Conservation (phyloP, 2,888 invertebrate genomes). For the Amblyteles armatorius region DNA sequence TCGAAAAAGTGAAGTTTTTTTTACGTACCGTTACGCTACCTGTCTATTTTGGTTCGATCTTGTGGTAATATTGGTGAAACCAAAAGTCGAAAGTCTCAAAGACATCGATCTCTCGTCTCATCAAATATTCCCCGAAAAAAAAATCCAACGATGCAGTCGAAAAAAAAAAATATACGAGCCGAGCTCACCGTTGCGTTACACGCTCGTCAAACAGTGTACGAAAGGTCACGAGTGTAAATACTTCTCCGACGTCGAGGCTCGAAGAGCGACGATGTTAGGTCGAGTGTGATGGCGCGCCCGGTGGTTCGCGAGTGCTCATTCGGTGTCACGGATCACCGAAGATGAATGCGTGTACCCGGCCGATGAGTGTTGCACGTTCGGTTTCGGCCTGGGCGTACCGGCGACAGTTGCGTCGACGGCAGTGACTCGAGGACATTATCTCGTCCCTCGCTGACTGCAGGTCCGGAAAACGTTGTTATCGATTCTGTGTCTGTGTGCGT, state of each 20-base stretch:
- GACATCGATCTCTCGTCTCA: no score
- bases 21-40: no score
- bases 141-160: background rate
- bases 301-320: background rate
- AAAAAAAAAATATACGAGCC: background rate
- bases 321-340: conserved; percentile 8
- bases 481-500: conserved; percentile 16
- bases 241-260: conserved; percentile 39
- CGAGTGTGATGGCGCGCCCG: background rate
- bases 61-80: no score
- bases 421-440: conserved; percentile 52
- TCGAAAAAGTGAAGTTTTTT: background rate
- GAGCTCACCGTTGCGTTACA: conserved; percentile 38
- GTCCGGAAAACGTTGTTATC: conserved; percentile 58
- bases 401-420: conserved; percentile 1
- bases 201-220: conserved; percentile 40
- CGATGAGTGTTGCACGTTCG: conserved; percentile 16
- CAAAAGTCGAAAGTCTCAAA: no score
- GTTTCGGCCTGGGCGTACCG: background rate
- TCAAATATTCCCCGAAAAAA: background rate
- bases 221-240: conserved; percentile 16
- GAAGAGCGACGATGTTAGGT: conserved; percentile 26
- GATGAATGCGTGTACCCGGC: conserved; percentile 28
- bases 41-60: no score
- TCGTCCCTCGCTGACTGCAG: conserved; percentile 28